phyloP scores from a whole-genome alignment of 2,888 invertebrate species.

The Chymomyza fuscimana region DNA sequence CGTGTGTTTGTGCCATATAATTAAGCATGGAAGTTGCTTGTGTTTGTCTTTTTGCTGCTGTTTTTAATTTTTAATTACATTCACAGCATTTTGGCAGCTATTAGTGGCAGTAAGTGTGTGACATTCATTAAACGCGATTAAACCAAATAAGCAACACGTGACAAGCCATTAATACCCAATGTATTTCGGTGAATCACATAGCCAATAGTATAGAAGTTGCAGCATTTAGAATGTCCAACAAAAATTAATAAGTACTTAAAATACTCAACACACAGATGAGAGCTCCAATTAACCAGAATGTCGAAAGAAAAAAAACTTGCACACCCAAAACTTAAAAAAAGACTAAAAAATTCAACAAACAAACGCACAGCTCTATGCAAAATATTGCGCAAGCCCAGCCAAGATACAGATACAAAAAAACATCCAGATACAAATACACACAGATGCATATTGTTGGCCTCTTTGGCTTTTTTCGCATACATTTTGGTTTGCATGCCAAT shows the following conservation, averaged over 20 bases:
- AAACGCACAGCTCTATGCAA: not conserved
- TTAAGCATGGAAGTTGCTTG: constrained; percentile 42
- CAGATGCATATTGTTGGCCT: not conserved
- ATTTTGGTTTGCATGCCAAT: not conserved
- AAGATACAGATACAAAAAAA: not conserved
- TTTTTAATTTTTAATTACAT: constrained; percentile 17
- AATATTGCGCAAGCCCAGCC: not conserved
- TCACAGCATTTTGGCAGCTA: constrained; percentile 26
- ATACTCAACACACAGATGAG: constrained; percentile 6
- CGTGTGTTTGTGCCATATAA: constrained; percentile 24
- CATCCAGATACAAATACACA: not conserved
- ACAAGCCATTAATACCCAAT: constrained; percentile 41
- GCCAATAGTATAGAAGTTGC: constrained; percentile 10
- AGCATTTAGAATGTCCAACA: constrained; percentile 35
- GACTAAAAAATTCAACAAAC: not conserved
- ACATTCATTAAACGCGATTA: constrained; percentile 70
- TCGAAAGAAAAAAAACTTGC: not conserved
- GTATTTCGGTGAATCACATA: constrained; percentile 39
- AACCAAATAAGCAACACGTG: constrained; percentile 62
- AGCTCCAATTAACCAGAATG: not conserved
- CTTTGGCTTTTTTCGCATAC: no score
- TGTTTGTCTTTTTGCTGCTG: constrained; percentile 25
- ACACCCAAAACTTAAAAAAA: not conserved
- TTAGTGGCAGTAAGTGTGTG: constrained; percentile 67
- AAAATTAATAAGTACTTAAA: constrained; percentile 41